Percentiles rank a stretch among this genome's conserved stretches.
phyloP scores from a whole-genome alignment of 2,888 invertebrate species.

The Thereva nobilitata region DNA sequence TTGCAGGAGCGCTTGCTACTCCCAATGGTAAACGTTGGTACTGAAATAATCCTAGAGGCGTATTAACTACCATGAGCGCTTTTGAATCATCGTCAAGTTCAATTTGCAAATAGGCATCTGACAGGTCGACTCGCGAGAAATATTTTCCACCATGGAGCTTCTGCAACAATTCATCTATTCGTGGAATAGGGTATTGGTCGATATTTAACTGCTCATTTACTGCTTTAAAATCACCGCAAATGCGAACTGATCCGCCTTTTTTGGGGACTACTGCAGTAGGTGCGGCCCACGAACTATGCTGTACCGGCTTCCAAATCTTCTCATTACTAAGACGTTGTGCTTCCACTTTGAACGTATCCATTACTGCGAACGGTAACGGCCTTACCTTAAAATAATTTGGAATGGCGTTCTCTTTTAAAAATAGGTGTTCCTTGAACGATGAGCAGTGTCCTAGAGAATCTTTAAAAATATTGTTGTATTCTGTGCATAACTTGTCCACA shows the following conservation, averaged over 20 bases:
- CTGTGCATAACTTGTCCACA: no score
- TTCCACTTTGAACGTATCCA: slow-evolving; percentile 21
- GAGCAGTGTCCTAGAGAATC: background rate
- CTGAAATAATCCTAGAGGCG: slow-evolving; percentile 9
- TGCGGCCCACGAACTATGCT: slow-evolving; percentile 30
- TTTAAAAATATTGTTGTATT: background rate
- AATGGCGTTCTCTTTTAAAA: background rate
- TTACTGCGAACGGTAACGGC: slow-evolving; percentile 7
- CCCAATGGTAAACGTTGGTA: slow-evolving; percentile 9
- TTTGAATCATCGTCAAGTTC: background rate
- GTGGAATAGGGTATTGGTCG: slow-evolving; percentile 13
- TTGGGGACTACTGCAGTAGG: slow-evolving; percentile 27
- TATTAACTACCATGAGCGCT: slow-evolving; percentile 13
- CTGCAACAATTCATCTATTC: slow-evolving; percentile 19
- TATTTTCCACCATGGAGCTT: slow-evolving; percentile 16
- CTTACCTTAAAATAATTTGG: background rate
- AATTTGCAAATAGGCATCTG: background rate
- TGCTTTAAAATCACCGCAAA: no score
- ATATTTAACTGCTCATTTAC: slow-evolving; percentile 32
- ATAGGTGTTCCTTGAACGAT: background rate
- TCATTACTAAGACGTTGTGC: slow-evolving; percentile 2
- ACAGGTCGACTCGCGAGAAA: slow-evolving; percentile 19
- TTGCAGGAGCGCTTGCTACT: slow-evolving; percentile 16
- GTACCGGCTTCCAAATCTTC: slow-evolving; percentile 31
- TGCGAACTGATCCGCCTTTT: slow-evolving; percentile 7